Evolutionary conservation across 2,888 invertebrate species (phyloP).

Genomic region (Heteromurus nitidus): DNA sequence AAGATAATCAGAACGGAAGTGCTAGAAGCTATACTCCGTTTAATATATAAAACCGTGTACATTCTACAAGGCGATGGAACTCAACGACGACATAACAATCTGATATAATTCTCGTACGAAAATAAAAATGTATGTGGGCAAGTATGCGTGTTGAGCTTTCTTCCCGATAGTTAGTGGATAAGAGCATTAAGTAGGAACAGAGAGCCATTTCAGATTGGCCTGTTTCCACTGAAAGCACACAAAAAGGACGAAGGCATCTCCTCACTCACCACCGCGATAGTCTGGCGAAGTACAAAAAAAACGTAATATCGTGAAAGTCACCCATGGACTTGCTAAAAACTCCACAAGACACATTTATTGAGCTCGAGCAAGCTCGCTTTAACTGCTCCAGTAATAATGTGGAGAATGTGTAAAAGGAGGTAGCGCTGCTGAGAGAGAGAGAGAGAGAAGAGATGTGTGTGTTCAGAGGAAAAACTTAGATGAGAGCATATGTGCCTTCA

Average conservation of each 20-base stretch:
- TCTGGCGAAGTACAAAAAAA: background rate
- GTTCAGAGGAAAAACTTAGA: too few relatives aligned
- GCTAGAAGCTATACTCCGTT: too few relatives aligned
- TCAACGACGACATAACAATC: too few relatives aligned
- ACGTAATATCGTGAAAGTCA: background rate
- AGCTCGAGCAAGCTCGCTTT: background rate
- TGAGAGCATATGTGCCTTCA: background rate
- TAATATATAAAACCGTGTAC: too few relatives aligned
- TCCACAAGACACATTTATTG: background rate
- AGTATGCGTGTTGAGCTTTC: too few relatives aligned
- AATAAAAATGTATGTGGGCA: too few relatives aligned
- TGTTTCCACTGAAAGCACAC: background rate
- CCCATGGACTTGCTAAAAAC: background rate
- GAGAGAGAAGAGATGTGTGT: too few relatives aligned
- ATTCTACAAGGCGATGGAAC: too few relatives aligned
- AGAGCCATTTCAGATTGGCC: slow-evolving; percentile 12
- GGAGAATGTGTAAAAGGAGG: background rate
- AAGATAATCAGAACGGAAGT: too few relatives aligned
- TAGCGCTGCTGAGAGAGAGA: background rate
- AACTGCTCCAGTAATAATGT: background rate
- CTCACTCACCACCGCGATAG: background rate
- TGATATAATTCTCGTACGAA: too few relatives aligned
- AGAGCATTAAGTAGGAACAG: background rate
- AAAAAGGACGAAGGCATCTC: background rate
- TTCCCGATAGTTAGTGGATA: background rate